Percentiles rank a stretch among this genome's conserved stretches.
Conservation (phyloP, 2,113 vertebrate species). For the Anoplopoma fimbria region DNA sequence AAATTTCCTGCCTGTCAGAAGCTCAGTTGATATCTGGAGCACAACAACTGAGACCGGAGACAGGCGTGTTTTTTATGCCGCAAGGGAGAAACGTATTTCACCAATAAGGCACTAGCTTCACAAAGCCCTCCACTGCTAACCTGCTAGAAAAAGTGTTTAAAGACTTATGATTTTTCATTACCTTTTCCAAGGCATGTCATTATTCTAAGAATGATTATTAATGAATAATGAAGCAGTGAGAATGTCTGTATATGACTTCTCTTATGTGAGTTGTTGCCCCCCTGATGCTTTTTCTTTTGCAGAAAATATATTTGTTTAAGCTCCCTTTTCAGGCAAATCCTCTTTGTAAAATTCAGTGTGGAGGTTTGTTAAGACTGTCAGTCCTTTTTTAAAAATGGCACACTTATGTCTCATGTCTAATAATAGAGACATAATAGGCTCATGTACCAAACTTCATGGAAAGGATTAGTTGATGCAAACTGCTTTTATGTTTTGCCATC, state of each 20-base stretch:
- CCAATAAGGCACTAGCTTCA: background rate
- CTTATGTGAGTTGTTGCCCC: background rate
- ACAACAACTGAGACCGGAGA: constrained; percentile 34
- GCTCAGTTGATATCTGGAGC: constrained; percentile 42
- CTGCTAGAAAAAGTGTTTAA: background rate
- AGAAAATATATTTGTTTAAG: background rate
- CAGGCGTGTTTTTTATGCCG: background rate
- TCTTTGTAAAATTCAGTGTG: background rate
- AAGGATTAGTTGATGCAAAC: background rate
- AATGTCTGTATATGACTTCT: background rate
- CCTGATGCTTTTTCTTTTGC: background rate
- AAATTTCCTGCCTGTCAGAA: constrained; percentile 41
- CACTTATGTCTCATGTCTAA: background rate
- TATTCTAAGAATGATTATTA: background rate
- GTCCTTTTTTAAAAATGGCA: background rate
- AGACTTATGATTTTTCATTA: background rate
- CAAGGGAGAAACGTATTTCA: constrained; percentile 1
- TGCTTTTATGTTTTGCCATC: background rate
- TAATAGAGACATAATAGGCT: too few species aligned
- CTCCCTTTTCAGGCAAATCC: background rate
- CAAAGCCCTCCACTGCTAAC: constrained; percentile 8
- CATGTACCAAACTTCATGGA: background rate
- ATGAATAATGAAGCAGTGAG: background rate
- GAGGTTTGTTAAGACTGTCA: too few species aligned
- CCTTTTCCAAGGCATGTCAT: background rate